Evolutionary conservation across 2,888 invertebrate species (phyloP), one percentile per base, ranked within the genome.

Genomic region (Epistrophe grossulariae): DNA sequence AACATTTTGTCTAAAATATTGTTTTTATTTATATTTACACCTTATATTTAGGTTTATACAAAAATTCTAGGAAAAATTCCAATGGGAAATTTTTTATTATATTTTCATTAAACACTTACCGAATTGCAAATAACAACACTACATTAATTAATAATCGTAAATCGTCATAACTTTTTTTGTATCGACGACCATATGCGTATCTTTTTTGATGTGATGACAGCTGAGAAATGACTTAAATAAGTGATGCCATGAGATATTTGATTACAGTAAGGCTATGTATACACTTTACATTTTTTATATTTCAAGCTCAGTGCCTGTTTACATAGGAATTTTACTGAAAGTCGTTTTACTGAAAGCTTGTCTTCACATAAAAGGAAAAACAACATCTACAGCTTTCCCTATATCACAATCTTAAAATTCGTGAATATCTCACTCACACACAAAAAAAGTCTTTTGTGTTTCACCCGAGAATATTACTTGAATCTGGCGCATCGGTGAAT

Each of bases 121-220:
- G 52, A 74, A 71, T 62, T 79, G 59, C 43, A 78, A 85, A 74
- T 72, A 82, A 79, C 50, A 76, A 76, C 45, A 78, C 48, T 62
- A 48, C 19, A 57, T 79, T 74, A 82, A 74, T 85, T 52, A 85
- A 62, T 81, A 74, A 73, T 13, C 9, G 28, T 13, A 31, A 55
- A 55, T 82, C 68, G 81, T 81, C 85, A 85, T 85, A 64, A 45
- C 57, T 70, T 57, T 43, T 70, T 70, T 57, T 38, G 59, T 62
- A 74, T 73, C 4, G 0, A 38, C 52, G 40, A 79, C 60, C 85
- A 85, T 85, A 85, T 82, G 70, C 74, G 81, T 73, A 68, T 68
- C 64, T 55, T 66, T 68, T 55, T 40, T 52, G 19, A 15, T 50
- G 15, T 6, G 70, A 28, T 70, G 70, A 70, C 40, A 55, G 40